Percentiles rank a stretch among this genome's conserved stretches.
Conservation (phyloP, 2,113 vertebrate genomes). For the Siphamia tubifer region DNA sequence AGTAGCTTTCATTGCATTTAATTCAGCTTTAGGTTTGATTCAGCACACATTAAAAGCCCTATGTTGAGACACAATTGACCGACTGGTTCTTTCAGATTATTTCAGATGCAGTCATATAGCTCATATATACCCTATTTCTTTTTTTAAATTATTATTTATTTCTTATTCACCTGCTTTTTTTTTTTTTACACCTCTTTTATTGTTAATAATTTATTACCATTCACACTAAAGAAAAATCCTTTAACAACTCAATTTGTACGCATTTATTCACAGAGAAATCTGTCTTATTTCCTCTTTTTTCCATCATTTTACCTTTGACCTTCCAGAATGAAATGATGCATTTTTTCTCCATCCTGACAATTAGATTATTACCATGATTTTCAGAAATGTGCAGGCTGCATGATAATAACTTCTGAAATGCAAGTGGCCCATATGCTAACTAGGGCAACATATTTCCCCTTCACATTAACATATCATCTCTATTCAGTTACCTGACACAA, state of each 20-base stretch:
- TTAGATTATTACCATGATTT: constrained; percentile 79
- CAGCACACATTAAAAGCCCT: neutral
- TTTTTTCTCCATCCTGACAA: constrained; percentile 66
- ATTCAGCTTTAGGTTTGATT: constrained; percentile 13
- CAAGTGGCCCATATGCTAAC: constrained; percentile 80
- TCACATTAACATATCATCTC: constrained; percentile 82
- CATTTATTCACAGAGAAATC: constrained; percentile 50
- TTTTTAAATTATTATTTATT: neutral
- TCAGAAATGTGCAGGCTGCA: constrained; percentile 61
- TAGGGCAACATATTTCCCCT: constrained; percentile 78
- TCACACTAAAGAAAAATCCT: neutral
- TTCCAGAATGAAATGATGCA: constrained; percentile 42
- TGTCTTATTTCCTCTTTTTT: neutral
- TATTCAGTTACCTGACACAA: constrained; percentile 81
- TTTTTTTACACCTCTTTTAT: neutral
- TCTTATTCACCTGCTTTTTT: neutral
- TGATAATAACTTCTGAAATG: constrained; percentile 75
- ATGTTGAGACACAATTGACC: neutral
- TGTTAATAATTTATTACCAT: neutral
- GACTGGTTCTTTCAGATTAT: neutral
- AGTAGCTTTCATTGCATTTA: neutral
- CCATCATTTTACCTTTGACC: constrained; percentile 66
- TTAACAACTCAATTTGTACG: constrained; percentile 1
- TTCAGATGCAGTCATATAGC: neutral
- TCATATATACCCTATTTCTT: neutral